phyloP scores from a whole-genome alignment of 2,797 vertebrate species.

The Syndactyla subalaris region DNA sequence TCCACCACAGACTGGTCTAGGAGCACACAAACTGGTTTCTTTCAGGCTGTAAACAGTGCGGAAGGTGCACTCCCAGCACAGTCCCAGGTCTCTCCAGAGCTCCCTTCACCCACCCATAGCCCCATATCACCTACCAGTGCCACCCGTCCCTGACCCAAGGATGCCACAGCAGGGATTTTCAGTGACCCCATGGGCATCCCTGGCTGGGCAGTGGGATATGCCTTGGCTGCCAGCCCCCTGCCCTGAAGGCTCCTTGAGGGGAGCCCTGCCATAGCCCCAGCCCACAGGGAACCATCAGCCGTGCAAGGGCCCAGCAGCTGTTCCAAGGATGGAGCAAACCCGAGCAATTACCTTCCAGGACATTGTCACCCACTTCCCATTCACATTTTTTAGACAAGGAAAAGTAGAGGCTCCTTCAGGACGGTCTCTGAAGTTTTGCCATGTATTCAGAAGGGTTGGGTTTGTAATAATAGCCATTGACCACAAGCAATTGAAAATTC shows the following conservation, averaged over 20 bases:
- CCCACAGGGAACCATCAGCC: not conserved
- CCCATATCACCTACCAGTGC: not conserved
- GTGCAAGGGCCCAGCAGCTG: no score
- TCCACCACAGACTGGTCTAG: rapidly evolving
- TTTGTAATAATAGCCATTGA: not conserved
- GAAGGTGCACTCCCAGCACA: not conserved
- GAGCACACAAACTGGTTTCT: not conserved
- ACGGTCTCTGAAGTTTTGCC: not conserved
- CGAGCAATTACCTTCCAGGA: rapidly evolving
- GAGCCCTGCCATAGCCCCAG: not conserved
- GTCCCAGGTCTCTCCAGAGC: not conserved
- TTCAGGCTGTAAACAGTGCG: not conserved
- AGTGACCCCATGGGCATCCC: not conserved
- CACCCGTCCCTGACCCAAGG: not conserved
- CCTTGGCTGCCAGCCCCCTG: not conserved
- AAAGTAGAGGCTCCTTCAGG: not conserved
- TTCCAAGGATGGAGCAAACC: not conserved
- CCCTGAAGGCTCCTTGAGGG: not conserved
- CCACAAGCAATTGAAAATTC: not conserved
- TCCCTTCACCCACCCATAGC: not conserved
- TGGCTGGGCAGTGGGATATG: not conserved
- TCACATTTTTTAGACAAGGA: not conserved
- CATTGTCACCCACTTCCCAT: not conserved
- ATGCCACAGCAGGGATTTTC: not conserved
- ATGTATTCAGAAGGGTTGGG: not conserved